Base-by-base conservation (phyloP, 2,888 invertebrate species). In the Mimas tiliae region DNA sequence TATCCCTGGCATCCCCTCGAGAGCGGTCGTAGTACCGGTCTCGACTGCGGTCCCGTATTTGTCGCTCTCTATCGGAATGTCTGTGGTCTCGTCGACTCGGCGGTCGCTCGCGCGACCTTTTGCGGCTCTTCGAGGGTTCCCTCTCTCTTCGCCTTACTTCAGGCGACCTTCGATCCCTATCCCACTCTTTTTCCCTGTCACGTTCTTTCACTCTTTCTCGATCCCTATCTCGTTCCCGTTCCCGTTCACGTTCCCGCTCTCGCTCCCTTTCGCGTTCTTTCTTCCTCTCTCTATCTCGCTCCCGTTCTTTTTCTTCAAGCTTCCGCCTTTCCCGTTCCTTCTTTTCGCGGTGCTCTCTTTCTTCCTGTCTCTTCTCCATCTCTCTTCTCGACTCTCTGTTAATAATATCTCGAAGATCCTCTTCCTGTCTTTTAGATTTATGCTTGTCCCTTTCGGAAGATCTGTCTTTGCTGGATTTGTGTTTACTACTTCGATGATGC, bases 371-470 rank as follows among this genome's bases (percentile, higher is more conserved):
- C 85, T 68, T 94, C 70, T 80, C 82, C 74, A 78, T 75, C 50
- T 86, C 83, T 68, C 82, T 84, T 71, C 77, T 84, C 74, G 88
- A 85, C 75, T 91, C 85, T 69, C 86, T 82, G 65, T 89, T 86
- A 64, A 84, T 90, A 47, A 84, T 86, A 70, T 85, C 91, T 80
- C 76, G 93, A 87, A 76, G 94, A 89, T 84, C 95, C 87, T 82
- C 89, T 74, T 81, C 88, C 14, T 84, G 80, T n/a, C 83, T 82
- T 70, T 81, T 88, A 64, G 80, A 70, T 71, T 87, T 86, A 66
- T 82, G 72, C 70, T 76, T 85, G 1, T 58, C 58, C 38, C 58
- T 58, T 11, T 90, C 88, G 66, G 77, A 68, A 0, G 83, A 85
- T 42, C 74, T 74, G 69, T 83, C 94, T 82, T 82, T 90, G 79